Percentiles rank a stretch among this genome's conserved stretches.
Conservation (phyloP, 2,113 vertebrate species). For the Ellobius talpinus region DNA sequence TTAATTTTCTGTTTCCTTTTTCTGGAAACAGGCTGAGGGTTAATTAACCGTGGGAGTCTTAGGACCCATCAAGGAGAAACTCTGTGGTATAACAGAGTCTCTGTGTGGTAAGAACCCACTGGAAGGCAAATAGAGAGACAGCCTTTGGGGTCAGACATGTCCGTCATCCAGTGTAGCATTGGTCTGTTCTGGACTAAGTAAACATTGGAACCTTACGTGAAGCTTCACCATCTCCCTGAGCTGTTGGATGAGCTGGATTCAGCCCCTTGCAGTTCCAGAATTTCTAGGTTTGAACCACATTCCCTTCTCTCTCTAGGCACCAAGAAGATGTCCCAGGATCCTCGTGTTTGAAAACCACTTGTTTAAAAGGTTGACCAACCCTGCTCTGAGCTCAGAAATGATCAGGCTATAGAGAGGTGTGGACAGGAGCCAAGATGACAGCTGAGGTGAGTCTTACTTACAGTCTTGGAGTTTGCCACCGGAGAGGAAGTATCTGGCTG, state of each 20-base stretch:
- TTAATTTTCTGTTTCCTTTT: background rate
- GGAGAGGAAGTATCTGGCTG: background rate
- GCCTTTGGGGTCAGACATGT: background rate
- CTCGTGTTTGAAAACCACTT: background rate
- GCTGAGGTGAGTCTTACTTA: constrained; percentile 46
- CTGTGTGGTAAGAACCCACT: background rate
- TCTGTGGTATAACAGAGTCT: background rate
- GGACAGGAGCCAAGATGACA: no score
- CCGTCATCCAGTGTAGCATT: background rate
- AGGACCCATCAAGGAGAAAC: background rate
- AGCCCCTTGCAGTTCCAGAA: background rate
- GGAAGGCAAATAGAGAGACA: background rate
- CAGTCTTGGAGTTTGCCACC: background rate
- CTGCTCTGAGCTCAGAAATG: background rate
- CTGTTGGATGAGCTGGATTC: background rate
- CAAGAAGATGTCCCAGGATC: background rate
- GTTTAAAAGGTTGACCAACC: background rate
- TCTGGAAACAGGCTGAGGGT: background rate
- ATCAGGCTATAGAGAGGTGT: background rate
- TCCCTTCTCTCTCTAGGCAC: background rate
- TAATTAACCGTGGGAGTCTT: background rate
- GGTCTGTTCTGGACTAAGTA: background rate
- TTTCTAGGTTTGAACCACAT: background rate
- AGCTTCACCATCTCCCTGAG: background rate
- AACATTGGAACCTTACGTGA: background rate